These are phyloP conservation scores for Eupithecia centaureata DNA, from an alignment of 2,888 invertebrate genomes.

Conservation along the genomic window DNA sequence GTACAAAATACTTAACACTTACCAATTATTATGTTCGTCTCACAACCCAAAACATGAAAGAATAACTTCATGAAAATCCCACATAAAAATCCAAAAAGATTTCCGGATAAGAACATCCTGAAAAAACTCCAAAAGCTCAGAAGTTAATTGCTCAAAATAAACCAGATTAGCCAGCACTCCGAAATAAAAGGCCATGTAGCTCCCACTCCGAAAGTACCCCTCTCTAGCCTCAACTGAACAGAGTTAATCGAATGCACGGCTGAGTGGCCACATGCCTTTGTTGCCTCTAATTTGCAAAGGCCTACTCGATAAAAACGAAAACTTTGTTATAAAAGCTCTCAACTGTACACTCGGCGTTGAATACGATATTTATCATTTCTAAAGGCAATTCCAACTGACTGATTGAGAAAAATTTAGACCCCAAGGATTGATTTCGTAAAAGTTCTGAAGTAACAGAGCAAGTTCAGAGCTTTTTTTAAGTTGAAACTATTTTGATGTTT, in stretches of 20 bases:
- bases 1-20: too few species aligned
- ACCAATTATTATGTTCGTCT: not conserved
- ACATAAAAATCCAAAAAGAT: not conserved
- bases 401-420: too few species aligned
- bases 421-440: too few species aligned
- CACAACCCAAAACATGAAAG: not conserved
- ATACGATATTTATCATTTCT: not conserved
- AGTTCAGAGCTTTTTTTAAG: too few species aligned
- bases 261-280: conserved; percentile 46
- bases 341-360: conserved; percentile 3
- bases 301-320: conserved; percentile 36
- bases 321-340: conserved; percentile 25
- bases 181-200: not conserved
- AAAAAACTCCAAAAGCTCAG: not conserved
- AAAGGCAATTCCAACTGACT: too few species aligned
- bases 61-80: not conserved
- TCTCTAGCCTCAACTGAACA: conserved; percentile 19
- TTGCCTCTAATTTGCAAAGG: conserved; percentile 33
- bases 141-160: not conserved
- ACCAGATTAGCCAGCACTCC: conserved; percentile 1
- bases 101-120: too few species aligned
- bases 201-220: conserved; percentile 11
- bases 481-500: too few species aligned
- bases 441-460: too few species aligned
- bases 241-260: conserved; percentile 50